Base-by-base conservation (phyloP, 1,140 invertebrate genomes). In the Cotesia glomerata region DNA sequence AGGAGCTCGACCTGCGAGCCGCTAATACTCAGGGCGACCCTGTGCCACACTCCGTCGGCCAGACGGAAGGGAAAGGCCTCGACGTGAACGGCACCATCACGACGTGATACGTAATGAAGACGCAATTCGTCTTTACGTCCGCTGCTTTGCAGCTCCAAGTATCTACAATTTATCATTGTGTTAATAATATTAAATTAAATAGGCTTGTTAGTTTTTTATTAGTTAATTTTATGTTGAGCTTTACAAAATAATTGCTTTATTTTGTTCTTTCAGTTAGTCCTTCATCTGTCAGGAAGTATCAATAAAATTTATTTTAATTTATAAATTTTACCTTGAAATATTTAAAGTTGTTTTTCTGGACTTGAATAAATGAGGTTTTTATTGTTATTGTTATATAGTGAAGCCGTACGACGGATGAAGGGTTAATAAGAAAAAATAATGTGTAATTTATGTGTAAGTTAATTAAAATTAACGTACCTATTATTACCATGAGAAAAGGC, bases 121-220 rank as follows among this genome's bases (percentile, higher is more conserved):
- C 93, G 90, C 88, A 97, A 90, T 85, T 96, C 95, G 86, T 96
- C 92, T 79, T 92, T 92, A 18, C 94, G 90, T 69, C 95, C 95
- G 86, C 94, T 95, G 80, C 94, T 96, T 88, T 97, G 94, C 81
- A 96, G 88, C 89, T 97, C 95, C 88, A 96, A 89, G 88, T 95
- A 95, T 88, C 94, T 95, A 86, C 61, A 82, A 71, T 72, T 63
- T 62, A 13, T 13, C 34, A 34, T 14, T 7, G 32, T 66, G 1
- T 39, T 14, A 4, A 7, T 35, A 45, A 9, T 56, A 18, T 5
- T 8, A 59, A 59, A 51, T 51, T 62, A 32, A 13, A 13, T 14
- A 26, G 26, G 26, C 26, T 26, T 26, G 26, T 34, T n/a, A 65
- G 36, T 11, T 45, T 45, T 45, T 45, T 45, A 45, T 45, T 9